These are phyloP conservation scores for Ennomos erosarius DNA, from an alignment of 2,888 invertebrate genomes.

Conservation along the genomic window DNA sequence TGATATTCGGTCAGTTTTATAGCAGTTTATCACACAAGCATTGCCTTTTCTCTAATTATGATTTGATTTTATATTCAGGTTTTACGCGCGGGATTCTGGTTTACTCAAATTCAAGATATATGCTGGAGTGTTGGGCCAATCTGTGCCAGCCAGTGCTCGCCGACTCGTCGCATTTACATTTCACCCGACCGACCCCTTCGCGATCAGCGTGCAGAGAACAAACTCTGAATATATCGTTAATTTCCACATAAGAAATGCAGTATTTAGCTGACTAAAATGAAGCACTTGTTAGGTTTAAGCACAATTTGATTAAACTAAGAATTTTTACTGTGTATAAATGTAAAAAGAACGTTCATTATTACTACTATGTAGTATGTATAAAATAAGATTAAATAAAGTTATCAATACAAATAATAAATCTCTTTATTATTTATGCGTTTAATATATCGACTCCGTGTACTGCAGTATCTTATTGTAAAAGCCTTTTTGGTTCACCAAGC, in stretches of 20 bases:
- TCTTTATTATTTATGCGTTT: too few relatives aligned
- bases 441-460: too few relatives aligned
- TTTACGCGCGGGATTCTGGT: conserved; percentile 93
- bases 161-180: conserved; percentile 97
- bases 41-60: too few relatives aligned
- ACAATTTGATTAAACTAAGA: conserved; percentile 1
- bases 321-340: too few relatives aligned
- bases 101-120: conserved; percentile 95
- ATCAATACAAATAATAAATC: too few relatives aligned
- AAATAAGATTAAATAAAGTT: neutral
- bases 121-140: conserved; percentile 91
- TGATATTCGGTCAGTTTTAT: too few relatives aligned
- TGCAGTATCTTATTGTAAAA: too few relatives aligned
- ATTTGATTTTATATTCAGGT: conserved; percentile 75
- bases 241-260: conserved; percentile 93
- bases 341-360: too few relatives aligned
- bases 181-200: conserved; percentile 98
- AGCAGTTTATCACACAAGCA: too few relatives aligned
- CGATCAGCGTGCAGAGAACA: conserved; percentile 97
- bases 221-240: conserved; percentile 97
- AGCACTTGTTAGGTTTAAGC: conserved; percentile 6
- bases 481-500: too few relatives aligned
- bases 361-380: conserved; percentile 9
- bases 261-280: conserved; percentile 62
- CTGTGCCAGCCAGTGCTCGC: conserved; percentile 88